Percentiles rank a stretch among this genome's conserved stretches.
phyloP scores from a whole-genome alignment of 2,797 vertebrate species.

The Enoplosus armatus region DNA sequence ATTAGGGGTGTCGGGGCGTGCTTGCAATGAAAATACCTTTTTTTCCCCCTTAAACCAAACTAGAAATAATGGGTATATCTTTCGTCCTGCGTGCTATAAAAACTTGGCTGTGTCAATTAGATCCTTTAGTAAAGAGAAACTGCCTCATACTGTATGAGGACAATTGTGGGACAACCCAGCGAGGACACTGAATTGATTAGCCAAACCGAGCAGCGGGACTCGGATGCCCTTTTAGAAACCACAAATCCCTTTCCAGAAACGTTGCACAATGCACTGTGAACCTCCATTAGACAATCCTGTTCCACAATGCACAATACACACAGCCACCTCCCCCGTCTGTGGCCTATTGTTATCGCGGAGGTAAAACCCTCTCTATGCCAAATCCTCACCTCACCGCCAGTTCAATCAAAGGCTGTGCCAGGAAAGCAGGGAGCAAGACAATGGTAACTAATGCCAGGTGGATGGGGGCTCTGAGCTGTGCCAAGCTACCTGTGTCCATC shows the following conservation, averaged over 20 bases:
- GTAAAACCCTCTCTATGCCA: conserved; percentile 71
- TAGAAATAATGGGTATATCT: conserved; percentile 52
- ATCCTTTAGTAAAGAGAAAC: conserved; percentile 49
- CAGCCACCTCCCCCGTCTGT: conserved; percentile 55
- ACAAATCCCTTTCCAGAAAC: conserved; percentile 69
- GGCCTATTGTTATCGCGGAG: conserved; percentile 74
- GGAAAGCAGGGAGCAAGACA: conserved; percentile 69
- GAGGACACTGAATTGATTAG: conserved; percentile 67
- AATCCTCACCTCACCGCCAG: conserved; percentile 75
- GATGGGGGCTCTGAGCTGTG: conserved; percentile 56
- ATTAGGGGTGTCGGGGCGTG: conserved; percentile 70
- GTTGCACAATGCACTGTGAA: conserved; percentile 69
- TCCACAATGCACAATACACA: conserved; percentile 67
- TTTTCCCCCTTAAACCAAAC: conserved; percentile 37
- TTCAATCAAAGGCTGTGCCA: conserved; percentile 76
- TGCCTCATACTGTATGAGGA: conserved; percentile 47
- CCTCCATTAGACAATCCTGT: conserved; percentile 71
- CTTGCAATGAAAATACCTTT: conserved; percentile 70
- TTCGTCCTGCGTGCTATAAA: conserved; percentile 44
- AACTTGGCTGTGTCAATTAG: conserved; percentile 55
- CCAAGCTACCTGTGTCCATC: conserved; percentile 76
- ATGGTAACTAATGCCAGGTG: conserved; percentile 75
- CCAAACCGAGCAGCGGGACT: conserved; percentile 57
- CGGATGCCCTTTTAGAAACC: conserved; percentile 70
- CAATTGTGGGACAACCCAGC: conserved; percentile 54